Evolutionary conservation across 2,797 vertebrate genomes (phyloP), one percentile per base, ranked within the genome.

Genomic region (Emys orbicularis): DNA sequence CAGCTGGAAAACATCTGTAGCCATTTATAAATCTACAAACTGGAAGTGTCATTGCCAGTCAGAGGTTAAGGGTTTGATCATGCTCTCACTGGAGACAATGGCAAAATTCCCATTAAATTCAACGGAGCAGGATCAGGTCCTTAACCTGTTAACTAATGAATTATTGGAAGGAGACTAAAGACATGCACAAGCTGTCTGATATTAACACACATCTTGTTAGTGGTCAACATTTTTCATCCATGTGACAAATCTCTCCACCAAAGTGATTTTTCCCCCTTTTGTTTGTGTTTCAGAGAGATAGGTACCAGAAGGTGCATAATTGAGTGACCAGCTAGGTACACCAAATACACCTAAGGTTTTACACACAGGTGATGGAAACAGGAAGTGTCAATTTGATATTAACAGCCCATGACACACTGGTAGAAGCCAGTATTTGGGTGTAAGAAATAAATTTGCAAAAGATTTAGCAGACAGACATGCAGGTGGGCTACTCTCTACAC

Each of bases 21-120:
- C 5, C 0, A n/a, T n/a, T 18, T 23, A 0, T 3, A 52, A 74
- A 0, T 52, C 79, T 11, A 53, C 56, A 52, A 41, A 4, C 83
- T 0, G 1, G 3, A 74, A 76, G 50, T 86, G 1, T 49, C 49
- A 79, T 37, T 81, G 79, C 41, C 47, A 31, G 15, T 52, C 50
- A 52, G 50, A 1, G 61, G 57, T 8, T 3, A 72, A 27, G 4
- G 3, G 1, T 19, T 92, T 88, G 54, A 76, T 49, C n/a, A 27
- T 89, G 7, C 50, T 29, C 2, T 53, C 13, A 88, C 6, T 1
- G 47, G 3, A 7, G 53, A 54, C 18, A 54, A 52, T 52, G 50
- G 50, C 15, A 37, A 59, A 90, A 94, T 50, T 53, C 19, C 21
- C 3, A 89, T 1, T 4, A 84, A 84, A 88, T 76, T 37, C 34